Evolutionary conservation across 2,113 vertebrate species (phyloP).

Genomic region (Syngnathus typhle): DNA sequence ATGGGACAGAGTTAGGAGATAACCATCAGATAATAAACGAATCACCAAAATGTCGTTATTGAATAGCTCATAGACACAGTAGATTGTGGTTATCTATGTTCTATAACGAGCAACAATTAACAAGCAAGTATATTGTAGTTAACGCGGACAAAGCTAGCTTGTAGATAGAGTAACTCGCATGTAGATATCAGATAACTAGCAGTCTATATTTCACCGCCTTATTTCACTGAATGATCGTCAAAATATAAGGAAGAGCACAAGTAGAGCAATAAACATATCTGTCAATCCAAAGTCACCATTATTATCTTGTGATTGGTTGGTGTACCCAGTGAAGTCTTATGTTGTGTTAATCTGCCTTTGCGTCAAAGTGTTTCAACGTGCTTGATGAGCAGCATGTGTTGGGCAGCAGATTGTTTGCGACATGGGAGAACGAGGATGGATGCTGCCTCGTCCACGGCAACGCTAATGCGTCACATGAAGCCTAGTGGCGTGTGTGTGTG

Average conservation of each 20-base stretch:
- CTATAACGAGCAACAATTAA: too few species aligned
- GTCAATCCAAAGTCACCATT: neutral
- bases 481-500: neutral
- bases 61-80: too few species aligned
- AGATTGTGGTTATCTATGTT: too few species aligned
- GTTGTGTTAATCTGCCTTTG: neutral
- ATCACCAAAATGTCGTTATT: too few species aligned
- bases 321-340: neutral
- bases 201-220: neutral
- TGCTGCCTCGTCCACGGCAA: neutral
- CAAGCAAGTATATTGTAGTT: too few species aligned
- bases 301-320: neutral
- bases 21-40: too few species aligned
- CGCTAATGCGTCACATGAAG: neutral
- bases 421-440: neutral
- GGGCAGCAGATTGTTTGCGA: neutral
- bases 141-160: too few species aligned
- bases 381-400: neutral
- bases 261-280: too few species aligned
- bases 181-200: too few species aligned
- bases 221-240: neutral
- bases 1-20: too few species aligned
- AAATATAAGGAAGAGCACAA: too few species aligned
- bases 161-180: too few species aligned
- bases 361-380: neutral